Percentiles rank a stretch among this genome's conserved stretches.
Conservation (phyloP, 2,888 invertebrate species). For the Sisyra terminalis region DNA sequence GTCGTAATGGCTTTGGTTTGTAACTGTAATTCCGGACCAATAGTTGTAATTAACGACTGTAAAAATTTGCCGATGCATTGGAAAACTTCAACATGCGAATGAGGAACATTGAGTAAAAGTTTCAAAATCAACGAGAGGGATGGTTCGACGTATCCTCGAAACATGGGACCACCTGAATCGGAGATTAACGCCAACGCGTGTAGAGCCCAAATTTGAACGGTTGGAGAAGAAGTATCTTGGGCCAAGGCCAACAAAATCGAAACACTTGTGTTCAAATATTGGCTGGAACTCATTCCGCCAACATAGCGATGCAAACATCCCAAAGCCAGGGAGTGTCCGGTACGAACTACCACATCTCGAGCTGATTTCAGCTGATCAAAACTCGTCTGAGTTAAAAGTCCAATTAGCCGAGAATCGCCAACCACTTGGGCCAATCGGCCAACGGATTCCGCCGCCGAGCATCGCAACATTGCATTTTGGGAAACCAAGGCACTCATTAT, state of each 20-base stretch:
- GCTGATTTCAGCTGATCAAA: constrained; percentile 77
- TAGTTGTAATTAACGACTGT: constrained; percentile 90
- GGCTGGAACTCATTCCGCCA: constrained; percentile 90
- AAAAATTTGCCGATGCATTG: constrained; percentile 86
- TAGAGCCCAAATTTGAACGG: constrained; percentile 95
- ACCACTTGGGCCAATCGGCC: constrained; percentile 87
- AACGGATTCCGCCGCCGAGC: constrained; percentile 88
- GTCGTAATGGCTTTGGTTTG: constrained; percentile 56
- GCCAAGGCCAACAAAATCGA: constrained; percentile 87
- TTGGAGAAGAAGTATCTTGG: constrained; percentile 82
- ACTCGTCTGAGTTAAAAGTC: constrained; percentile 76
- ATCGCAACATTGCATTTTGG: constrained; percentile 63
- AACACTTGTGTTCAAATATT: constrained; percentile 85
- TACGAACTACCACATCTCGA: constrained; percentile 72
- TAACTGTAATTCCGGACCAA: constrained; percentile 93
- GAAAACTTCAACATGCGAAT: constrained; percentile 80
- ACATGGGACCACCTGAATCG: constrained; percentile 98
- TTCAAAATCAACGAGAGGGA: constrained; percentile 81
- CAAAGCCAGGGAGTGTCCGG: constrained; percentile 80
- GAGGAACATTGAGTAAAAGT: constrained; percentile 75
- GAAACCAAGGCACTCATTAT: constrained; percentile 67
- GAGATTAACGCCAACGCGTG: constrained; percentile 91
- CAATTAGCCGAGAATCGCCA: constrained; percentile 72
- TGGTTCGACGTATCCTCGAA: constrained; percentile 91
- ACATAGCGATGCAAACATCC: constrained; percentile 92